Evolutionary conservation across 2,888 invertebrate species (phyloP), one percentile per base, ranked within the genome.

Genomic region (Mechanitis mazaeus): DNA sequence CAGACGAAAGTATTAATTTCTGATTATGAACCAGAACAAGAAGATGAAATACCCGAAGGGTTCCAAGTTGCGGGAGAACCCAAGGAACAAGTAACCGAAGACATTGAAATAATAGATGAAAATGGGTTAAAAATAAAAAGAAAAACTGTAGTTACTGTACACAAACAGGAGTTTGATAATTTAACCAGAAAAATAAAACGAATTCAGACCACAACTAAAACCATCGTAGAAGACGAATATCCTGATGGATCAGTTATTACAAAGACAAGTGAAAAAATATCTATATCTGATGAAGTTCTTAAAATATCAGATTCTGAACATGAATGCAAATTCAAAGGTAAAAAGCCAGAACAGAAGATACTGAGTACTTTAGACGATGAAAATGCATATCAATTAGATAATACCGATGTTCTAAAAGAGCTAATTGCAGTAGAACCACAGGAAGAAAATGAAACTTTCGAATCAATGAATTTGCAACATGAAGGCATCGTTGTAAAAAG

Each of bases 181-280:
- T 47, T 53, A 7, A 55, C 54, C 28, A 67, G 71, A 6, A 77
- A 76, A 55, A 66, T 78, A 0, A 81, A 77, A 68, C 79, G 85
- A 70, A 80, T 75, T 12, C 84, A 85, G 75, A 85, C 78, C 5
- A 84, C 74, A 2, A 72, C 80, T 0, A 83, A 74, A 69, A 87
- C 82, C 3, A 67, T 81, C 1, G 74, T 76, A 58, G 87, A 86
- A 78, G 89, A 90, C 71, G 83, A 83, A 73, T 75, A 85, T 64
- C 85, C 85, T 7, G 87, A 89, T 76, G 86, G 88, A 2, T 81
- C 86, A 28, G 67, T 85, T 2, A 76, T 83, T 12, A 84, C 81
- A 42, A 87, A 84, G 71, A 87, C 83, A 3, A 85, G 78, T 71
- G 87, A 87, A 77, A 88, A 84, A 68, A 75, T 84, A 47, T 82